These are phyloP conservation scores for Aphrophora alni DNA, from an alignment of 2,888 invertebrate species.

Conservation along the genomic window DNA sequence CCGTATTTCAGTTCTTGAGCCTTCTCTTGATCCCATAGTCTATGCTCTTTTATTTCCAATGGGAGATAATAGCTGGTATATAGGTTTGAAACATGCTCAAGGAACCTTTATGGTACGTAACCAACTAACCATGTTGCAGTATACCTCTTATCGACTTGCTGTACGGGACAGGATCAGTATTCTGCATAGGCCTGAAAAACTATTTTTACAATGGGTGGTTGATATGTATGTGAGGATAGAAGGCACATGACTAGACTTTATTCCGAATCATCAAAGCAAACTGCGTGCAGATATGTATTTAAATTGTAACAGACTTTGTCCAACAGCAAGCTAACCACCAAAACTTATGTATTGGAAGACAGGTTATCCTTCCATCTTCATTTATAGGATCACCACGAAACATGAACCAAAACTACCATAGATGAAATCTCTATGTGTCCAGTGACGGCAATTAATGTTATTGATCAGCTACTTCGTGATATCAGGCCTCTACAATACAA, in stretches of 20 bases:
- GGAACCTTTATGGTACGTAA: not conserved
- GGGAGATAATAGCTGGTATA: not conserved
- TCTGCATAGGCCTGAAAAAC: slow-evolving; percentile 18
- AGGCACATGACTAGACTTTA: slow-evolving; percentile 4
- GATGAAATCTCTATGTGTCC: slow-evolving; percentile 6
- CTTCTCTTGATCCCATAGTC: slow-evolving; percentile 10
- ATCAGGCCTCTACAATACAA: slow-evolving; percentile 6
- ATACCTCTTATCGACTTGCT: not conserved
- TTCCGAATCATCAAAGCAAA: not conserved
- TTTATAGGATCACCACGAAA: slow-evolving; percentile 18
- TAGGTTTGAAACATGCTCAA: not conserved
- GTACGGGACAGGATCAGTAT: not conserved
- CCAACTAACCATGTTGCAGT: not conserved
- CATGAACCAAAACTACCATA: slow-evolving; percentile 3
- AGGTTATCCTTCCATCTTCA: slow-evolving; percentile 12
- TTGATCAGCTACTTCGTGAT: too few species aligned
- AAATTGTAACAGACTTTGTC: not conserved
- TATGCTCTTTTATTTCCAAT: slow-evolving; percentile 9
- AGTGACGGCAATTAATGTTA: not conserved
- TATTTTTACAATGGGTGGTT: slow-evolving; percentile 18
- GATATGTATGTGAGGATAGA: slow-evolving; percentile 19
- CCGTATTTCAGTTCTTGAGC: slow-evolving; percentile 11
- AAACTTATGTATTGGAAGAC: not conserved
- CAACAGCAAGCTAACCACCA: not conserved
- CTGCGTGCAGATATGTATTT: slow-evolving; percentile 19